Percentiles rank a stretch among this genome's conserved stretches.
Evolutionary conservation across 2,888 invertebrate genomes (phyloP).

Genomic region (Platycnemis pennipes): DNA sequence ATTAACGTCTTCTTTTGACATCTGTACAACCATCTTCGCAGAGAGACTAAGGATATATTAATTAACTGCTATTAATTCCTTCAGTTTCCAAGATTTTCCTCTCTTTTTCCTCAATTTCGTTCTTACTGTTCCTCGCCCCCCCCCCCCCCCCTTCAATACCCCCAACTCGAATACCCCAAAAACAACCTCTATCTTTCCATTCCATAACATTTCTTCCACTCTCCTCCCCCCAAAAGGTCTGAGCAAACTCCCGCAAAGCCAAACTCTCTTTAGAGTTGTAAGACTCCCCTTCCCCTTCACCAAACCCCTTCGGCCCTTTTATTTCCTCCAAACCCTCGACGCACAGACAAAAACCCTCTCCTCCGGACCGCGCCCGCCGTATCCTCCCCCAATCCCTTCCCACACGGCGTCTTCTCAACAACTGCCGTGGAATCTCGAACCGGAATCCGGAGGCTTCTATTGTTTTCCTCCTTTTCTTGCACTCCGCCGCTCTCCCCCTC

Average conservation of each 20-base stretch:
- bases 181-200: not conserved
- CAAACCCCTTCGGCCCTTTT: not conserved
- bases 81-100: not conserved
- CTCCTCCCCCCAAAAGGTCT: not conserved
- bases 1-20: not conserved
- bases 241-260: conserved; percentile 5
- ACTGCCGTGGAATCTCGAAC: conserved; percentile 34
- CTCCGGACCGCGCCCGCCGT: not conserved
- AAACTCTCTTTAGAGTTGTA: conserved; percentile 16
- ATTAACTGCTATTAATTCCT: conserved; percentile 7
- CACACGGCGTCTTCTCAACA: not conserved
- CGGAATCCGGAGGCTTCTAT: not conserved
- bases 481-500: not conserved
- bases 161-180: not conserved
- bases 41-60: not conserved
- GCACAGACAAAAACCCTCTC: not conserved
- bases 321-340: not conserved
- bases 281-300: not conserved
- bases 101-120: too few species aligned
- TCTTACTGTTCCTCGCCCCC: not conserved
- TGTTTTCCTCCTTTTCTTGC: conserved; percentile 26
- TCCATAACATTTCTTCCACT: conserved; percentile 10
- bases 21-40: not conserved
- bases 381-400: not conserved
- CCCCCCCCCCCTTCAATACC: not conserved